These are phyloP conservation scores for Coreoperca whiteheadi DNA, from an alignment of 2,113 vertebrate species.

Conservation along the genomic window DNA sequence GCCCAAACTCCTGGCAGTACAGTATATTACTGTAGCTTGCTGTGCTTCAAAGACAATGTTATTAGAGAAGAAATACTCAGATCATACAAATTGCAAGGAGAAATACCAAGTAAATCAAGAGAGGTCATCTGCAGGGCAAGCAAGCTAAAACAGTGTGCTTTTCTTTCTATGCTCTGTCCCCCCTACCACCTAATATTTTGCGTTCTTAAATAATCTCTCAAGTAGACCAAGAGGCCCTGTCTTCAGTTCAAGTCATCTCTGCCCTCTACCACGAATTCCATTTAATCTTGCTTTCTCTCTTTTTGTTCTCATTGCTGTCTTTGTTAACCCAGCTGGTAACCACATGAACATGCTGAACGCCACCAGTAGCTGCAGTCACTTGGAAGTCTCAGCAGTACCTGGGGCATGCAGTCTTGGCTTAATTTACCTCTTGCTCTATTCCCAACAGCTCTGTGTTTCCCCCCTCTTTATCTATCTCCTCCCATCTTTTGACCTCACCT, in stretches of 20 bases:
- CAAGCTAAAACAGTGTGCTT: constrained; percentile 48
- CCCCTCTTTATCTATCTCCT: constrained; percentile 19
- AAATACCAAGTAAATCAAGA: constrained; percentile 49
- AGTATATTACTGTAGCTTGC: neutral
- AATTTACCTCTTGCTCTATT: constrained; percentile 14
- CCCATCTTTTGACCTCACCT: constrained; percentile 39
- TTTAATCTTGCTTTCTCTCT: constrained; percentile 1
- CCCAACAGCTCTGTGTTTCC: constrained; percentile 6
- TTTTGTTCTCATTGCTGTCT: constrained; percentile 33
- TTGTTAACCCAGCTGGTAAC: constrained; percentile 51
- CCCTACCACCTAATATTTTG: constrained; percentile 23
- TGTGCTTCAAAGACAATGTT: constrained; percentile 52
- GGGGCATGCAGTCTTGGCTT: constrained; percentile 31
- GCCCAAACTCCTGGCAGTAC: constrained; percentile 4
- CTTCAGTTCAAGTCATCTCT: constrained; percentile 16
- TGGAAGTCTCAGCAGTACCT: constrained; percentile 34
- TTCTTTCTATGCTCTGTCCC: constrained; percentile 39
- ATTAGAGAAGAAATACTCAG: constrained; percentile 47
- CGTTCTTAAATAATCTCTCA: constrained; percentile 39
- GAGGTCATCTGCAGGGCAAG: constrained; percentile 65
- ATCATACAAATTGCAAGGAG: constrained; percentile 56
- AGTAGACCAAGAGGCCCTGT: constrained; percentile 29
- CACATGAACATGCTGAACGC: constrained; percentile 21
- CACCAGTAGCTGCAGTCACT: constrained; percentile 38
- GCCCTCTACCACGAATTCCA: constrained; percentile 7